phyloP scores from a whole-genome alignment of 2,888 invertebrate species.

The Drosophila nr. perissopoda region DNA sequence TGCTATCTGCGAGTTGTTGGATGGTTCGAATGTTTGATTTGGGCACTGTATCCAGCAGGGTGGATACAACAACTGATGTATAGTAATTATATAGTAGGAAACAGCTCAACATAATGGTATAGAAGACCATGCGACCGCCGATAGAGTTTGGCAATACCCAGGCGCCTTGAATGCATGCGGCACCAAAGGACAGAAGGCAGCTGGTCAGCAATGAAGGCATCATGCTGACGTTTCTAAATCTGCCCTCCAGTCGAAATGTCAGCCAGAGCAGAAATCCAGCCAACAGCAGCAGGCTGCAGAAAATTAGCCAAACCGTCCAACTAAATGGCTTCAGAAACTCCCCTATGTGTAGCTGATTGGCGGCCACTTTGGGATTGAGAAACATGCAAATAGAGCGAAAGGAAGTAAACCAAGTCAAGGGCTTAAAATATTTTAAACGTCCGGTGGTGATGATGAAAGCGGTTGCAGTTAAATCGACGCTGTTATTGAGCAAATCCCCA shows the following conservation, averaged over 20 bases:
- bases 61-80: slow-evolving; percentile 88
- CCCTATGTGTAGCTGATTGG: slow-evolving; percentile 86
- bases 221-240: slow-evolving; percentile 22
- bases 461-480: slow-evolving; percentile 66
- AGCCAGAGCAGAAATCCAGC: slow-evolving; percentile 82
- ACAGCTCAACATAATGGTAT: slow-evolving; percentile 77
- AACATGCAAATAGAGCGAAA: slow-evolving; percentile 86
- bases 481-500: slow-evolving; percentile 65
- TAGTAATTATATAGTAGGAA: slow-evolving; percentile 88
- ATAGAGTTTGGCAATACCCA: slow-evolving; percentile 84
- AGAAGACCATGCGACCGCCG: slow-evolving; percentile 84
- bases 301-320: slow-evolving; percentile 86
- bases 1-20: slow-evolving; percentile 86
- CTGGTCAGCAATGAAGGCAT: slow-evolving; percentile 78
- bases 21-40: slow-evolving; percentile 86
- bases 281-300: slow-evolving; percentile 82
- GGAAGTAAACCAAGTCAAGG: slow-evolving; percentile 53
- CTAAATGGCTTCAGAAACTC: slow-evolving; percentile 87
- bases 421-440: slow-evolving; percentile 56
- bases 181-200: slow-evolving; percentile 85
- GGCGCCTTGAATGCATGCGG: slow-evolving; percentile 86
- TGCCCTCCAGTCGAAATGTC: slow-evolving; percentile 77
- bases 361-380: slow-evolving; percentile 85
- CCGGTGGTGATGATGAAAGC: slow-evolving; percentile 50
- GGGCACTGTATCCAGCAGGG: slow-evolving; percentile 87